Conservation (phyloP, 1,140 invertebrate genomes). For the Venustaconcha ellipsiformis region DNA sequence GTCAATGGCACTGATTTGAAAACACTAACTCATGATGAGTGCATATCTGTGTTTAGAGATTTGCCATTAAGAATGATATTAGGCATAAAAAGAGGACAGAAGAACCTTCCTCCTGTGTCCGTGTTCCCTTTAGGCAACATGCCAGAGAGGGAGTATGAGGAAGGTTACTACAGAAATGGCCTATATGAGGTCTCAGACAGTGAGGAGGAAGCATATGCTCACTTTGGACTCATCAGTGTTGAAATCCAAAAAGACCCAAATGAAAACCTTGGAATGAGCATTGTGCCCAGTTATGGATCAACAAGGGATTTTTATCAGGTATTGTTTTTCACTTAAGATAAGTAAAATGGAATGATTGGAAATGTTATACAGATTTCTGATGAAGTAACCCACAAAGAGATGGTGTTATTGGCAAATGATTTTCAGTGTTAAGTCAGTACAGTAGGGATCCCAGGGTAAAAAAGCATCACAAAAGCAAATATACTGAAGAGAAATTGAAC, state of each 20-base stretch:
- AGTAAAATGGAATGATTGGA: too few relatives aligned
- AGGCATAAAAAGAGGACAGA: constrained; percentile 38
- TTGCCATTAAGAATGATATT: constrained; percentile 58
- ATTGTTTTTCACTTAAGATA: constrained; percentile 4
- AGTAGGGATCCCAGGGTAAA: too few relatives aligned
- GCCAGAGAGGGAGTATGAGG: constrained; percentile 7
- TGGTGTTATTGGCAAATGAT: too few relatives aligned
- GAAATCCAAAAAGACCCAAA: constrained; percentile 44
- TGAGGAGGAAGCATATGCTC: constrained; percentile 39
- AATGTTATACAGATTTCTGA: too few relatives aligned
- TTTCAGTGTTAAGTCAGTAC: too few relatives aligned
- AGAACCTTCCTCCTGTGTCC: constrained; percentile 20
- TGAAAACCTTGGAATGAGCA: constrained; percentile 59
- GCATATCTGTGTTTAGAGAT: constrained; percentile 76
- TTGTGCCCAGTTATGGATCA: constrained; percentile 64
- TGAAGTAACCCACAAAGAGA: too few relatives aligned
- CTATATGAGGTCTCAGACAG: constrained; percentile 33
- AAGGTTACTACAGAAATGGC: not conserved
- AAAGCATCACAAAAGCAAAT: too few relatives aligned
- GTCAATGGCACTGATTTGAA: constrained; percentile 84
- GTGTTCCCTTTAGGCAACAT: constrained; percentile 17
- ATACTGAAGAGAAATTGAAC: too few relatives aligned
- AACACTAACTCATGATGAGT: constrained; percentile 87
- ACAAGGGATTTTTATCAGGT: constrained; percentile 64
- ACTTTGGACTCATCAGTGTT: constrained; percentile 42